These are phyloP conservation scores for Chlamydotis undulata DNA, from an alignment of 2,113 vertebrate species.

Conservation along the genomic window DNA sequence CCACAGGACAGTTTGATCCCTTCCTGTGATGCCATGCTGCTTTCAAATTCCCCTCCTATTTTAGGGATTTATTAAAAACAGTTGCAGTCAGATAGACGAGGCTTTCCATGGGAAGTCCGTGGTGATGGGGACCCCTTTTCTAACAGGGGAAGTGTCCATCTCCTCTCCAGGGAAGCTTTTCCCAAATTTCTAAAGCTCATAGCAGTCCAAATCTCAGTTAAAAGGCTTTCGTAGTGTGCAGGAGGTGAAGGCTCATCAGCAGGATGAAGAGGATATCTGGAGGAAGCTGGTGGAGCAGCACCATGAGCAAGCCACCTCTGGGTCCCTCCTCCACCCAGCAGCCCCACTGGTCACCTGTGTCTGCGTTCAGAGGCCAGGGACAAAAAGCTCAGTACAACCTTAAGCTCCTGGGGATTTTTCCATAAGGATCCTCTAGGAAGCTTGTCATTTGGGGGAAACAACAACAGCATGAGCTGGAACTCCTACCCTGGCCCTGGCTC, in stretches of 20 bases:
- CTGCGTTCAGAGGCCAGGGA: neutral
- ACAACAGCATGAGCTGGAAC: neutral
- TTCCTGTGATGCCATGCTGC: neutral
- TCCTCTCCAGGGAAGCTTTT: neutral
- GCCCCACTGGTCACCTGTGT: neutral
- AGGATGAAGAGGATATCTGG: neutral
- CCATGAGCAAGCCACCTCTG: rapidly evolving
- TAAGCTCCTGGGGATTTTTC: neutral
- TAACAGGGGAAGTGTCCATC: neutral
- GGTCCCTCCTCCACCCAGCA: neutral
- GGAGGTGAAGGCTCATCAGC: neutral
- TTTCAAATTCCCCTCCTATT: neutral
- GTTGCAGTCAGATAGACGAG: neutral
- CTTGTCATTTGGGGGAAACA: neutral
- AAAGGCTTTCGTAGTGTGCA: neutral
- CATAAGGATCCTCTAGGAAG: neutral
- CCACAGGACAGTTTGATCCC: neutral
- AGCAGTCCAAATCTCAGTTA: neutral
- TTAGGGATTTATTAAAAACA: neutral
- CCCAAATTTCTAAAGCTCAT: neutral
- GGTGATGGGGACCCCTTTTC: neutral
- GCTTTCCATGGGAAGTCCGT: neutral
- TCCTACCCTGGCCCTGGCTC: neutral
- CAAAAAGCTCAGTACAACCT: neutral
- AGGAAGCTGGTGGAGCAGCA: neutral